Conservation (phyloP, 2,113 vertebrate genomes). For the Equus quagga region DNA sequence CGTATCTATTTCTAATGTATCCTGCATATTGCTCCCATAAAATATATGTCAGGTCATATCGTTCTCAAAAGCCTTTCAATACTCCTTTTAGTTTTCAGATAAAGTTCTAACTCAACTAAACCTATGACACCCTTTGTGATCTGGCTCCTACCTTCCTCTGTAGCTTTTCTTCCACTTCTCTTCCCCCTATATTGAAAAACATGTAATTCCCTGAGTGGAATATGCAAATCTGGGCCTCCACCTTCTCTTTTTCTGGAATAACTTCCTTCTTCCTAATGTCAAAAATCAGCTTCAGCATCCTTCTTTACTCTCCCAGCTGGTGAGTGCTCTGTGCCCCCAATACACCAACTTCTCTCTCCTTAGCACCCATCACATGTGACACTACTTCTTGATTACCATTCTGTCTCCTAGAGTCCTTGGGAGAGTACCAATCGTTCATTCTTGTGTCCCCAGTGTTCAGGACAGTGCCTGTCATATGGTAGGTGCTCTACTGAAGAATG, state of each 20-base stretch:
- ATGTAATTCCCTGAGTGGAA: neutral
- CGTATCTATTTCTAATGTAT: neutral
- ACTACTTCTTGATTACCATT: neutral
- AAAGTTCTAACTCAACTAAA: neutral
- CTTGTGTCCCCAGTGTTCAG: neutral
- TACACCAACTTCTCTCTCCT: neutral
- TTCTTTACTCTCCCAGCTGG: neutral
- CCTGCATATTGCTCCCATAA: neutral
- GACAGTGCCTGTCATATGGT: fast-evolving
- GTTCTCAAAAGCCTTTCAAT: neutral
- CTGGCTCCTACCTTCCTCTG: neutral
- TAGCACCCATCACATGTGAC: neutral
- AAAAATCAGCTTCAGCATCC: neutral
- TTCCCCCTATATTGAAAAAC: neutral
- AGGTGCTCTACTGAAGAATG: neutral
- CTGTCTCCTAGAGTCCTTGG: neutral
- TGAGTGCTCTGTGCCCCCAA: neutral
- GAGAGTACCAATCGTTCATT: neutral
- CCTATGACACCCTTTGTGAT: neutral
- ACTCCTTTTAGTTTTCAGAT: neutral
- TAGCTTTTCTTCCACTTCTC: neutral
- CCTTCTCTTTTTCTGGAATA: neutral
- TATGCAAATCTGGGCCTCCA: neutral
- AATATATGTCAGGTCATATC: neutral
- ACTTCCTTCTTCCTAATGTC: neutral